Base-by-base conservation (phyloP, 2,797 vertebrate species). In the Mareca penelope region DNA sequence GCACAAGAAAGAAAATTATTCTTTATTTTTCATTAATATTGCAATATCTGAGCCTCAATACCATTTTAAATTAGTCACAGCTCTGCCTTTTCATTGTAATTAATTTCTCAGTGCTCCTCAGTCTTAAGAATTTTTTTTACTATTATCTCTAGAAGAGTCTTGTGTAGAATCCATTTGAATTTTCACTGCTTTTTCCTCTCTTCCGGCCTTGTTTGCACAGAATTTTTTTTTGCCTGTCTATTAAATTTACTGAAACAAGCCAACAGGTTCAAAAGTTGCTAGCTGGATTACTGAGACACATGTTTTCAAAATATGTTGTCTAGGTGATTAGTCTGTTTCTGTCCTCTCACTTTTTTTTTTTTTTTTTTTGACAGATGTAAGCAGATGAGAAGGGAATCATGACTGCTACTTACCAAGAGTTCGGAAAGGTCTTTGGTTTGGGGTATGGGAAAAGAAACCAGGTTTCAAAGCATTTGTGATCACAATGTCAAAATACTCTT, bases 401-500 rank as follows among this genome's bases (percentile, higher is more conserved):
- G 14, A 37, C 63, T 80, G 44, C 50, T 89, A 97, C 98, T 99
- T 97, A 99, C 99, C 98, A 5, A 99, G 98, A 33, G 98, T 99
- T 95, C 98, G 97, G 95, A 99, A 99, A 71, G 98, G 98, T 95
- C 99, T 99, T 97, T 99, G 98, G 80, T 98, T 98, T 86, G 99
- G 99, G 31, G 98, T 97, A 90, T 99, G 97, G 24, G 98, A 99
- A 97, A 99, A 99, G 98, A 99, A 99, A 23, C 99, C 99, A 46
- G 99, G 99, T 96, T 99, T 99, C 96, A 99, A 96, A 88, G 99
- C 99, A 23, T 99, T 99, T 69, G 99, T 99, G 97, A 99, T 98
- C 94, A 99, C 98, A 94, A 99, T 88, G 50, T 99, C 99, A 98
- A 99, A 99, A 94, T 99, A 97, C 78, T 99, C 98, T 95, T 98